phyloP scores from a whole-genome alignment of 2,888 invertebrate genomes.

The Platypus cylindrus region DNA sequence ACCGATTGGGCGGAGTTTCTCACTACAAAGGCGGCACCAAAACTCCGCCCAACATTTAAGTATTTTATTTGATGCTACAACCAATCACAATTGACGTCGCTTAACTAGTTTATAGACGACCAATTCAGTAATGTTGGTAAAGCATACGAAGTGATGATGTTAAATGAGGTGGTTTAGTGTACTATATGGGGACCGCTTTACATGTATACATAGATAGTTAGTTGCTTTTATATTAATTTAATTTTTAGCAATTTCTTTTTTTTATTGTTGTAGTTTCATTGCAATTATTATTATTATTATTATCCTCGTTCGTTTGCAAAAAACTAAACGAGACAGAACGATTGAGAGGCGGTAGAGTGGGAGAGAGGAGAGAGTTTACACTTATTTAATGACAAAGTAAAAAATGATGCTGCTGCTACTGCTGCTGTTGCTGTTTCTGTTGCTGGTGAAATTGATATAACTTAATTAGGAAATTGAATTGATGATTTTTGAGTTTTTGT shows the following conservation, averaged over 20 bases:
- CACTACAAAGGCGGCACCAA: conserved; percentile 14
- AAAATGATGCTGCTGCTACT: conserved; percentile 31
- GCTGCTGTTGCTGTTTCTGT: no score
- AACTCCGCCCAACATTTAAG: conserved; percentile 21
- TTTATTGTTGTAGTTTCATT: no score
- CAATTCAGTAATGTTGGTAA: conserved; percentile 15
- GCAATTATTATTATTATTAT: conserved; percentile 32
- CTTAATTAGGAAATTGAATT: conserved; percentile 27
- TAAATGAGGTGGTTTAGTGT: no score
- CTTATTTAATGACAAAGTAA: conserved; percentile 33
- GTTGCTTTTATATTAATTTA: no score
- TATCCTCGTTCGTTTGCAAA: conserved; percentile 31
- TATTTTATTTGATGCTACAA: conserved; percentile 21
- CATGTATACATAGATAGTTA: no score
- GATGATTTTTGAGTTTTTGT: neutral
- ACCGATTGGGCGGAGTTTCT: conserved; percentile 13
- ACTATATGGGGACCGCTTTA: no score
- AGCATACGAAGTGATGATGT: no score
- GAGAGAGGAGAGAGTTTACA: conserved; percentile 36
- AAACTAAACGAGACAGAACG: no score
- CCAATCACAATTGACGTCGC: conserved; percentile 23
- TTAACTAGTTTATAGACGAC: conserved; percentile 19
- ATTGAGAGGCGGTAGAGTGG: no score
- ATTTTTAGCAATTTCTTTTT: no score
- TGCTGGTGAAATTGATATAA: conserved; percentile 35